These are phyloP conservation scores for Eupithecia abbreviata DNA, from an alignment of 2,888 invertebrate genomes.

Conservation along the genomic window DNA sequence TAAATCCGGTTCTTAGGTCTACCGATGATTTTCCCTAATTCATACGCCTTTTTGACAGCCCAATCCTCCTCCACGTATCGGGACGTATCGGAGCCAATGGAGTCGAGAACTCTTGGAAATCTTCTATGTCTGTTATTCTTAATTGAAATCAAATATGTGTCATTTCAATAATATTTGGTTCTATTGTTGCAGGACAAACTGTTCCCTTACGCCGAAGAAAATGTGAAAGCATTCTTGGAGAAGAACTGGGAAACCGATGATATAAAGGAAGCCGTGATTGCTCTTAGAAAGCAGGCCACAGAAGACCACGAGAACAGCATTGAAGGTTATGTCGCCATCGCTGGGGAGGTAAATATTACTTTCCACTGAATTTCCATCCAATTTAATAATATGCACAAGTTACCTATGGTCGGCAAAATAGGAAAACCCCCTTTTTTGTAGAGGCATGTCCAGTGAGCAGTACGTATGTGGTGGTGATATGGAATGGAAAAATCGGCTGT, in stretches of 20 bases:
- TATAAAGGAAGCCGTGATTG: constrained; percentile 86
- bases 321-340: constrained; percentile 82
- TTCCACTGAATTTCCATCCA: constrained; percentile 8
- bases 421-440: neutral
- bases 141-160: neutral
- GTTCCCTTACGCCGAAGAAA: constrained; percentile 90
- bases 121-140: neutral
- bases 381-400: neutral
- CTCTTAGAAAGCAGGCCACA: constrained; percentile 85
- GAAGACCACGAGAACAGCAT: constrained; percentile 84
- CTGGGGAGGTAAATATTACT: constrained; percentile 70
- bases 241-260: constrained; percentile 88
- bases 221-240: constrained; percentile 88
- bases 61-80: neutral
- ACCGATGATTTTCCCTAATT: neutral
- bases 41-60: neutral
- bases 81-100: neutral
- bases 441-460: too few species aligned
- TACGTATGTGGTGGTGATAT: too few species aligned
- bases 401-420: neutral
- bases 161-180: neutral
- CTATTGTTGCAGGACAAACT: constrained; percentile 86
- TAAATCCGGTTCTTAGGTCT: neutral
- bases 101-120: neutral
- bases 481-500: too few species aligned